Evolutionary conservation across 2,797 vertebrate genomes (phyloP).

Genomic region (Cottoperca gobio): DNA sequence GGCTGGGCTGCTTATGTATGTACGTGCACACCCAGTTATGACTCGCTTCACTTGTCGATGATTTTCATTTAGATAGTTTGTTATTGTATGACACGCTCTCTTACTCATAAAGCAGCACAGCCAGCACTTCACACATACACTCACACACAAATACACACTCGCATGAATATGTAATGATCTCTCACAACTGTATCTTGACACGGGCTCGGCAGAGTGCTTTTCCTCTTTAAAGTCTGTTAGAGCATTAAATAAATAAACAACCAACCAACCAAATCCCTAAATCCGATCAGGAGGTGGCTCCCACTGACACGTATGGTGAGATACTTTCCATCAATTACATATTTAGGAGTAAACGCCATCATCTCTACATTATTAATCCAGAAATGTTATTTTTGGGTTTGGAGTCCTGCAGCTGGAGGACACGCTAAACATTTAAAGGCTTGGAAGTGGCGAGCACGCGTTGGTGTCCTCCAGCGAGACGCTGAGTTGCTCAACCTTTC

Average conservation of each 20-base stretch:
- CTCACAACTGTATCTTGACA: constrained; percentile 14
- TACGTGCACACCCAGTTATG: constrained; percentile 43
- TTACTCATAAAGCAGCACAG: constrained; percentile 46
- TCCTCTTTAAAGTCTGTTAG: constrained; percentile 21
- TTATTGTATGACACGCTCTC: constrained; percentile 64
- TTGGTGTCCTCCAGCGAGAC: constrained; percentile 3
- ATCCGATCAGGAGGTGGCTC: neutral
- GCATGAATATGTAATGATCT: constrained; percentile 36
- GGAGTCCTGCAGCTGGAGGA: constrained; percentile 19
- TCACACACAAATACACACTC: constrained; percentile 30
- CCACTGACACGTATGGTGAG: neutral
- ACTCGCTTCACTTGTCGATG: constrained; percentile 62
- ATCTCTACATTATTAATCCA: neutral
- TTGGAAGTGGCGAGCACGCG: neutral
- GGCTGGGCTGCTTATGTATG: constrained; percentile 30
- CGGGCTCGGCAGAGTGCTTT: neutral
- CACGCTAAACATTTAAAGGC: constrained; percentile 3
- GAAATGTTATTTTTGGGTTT: constrained; percentile 1
- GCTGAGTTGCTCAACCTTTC: neutral
- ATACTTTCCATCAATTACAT: neutral
- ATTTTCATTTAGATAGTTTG: constrained; percentile 73
- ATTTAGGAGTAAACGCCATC: neutral
- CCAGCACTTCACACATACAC: constrained; percentile 12
- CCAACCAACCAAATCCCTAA: neutral
- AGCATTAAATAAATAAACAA: constrained; percentile 5